Conservation (phyloP, 2,888 invertebrate species). For the Drosophila nigritarsus region DNA sequence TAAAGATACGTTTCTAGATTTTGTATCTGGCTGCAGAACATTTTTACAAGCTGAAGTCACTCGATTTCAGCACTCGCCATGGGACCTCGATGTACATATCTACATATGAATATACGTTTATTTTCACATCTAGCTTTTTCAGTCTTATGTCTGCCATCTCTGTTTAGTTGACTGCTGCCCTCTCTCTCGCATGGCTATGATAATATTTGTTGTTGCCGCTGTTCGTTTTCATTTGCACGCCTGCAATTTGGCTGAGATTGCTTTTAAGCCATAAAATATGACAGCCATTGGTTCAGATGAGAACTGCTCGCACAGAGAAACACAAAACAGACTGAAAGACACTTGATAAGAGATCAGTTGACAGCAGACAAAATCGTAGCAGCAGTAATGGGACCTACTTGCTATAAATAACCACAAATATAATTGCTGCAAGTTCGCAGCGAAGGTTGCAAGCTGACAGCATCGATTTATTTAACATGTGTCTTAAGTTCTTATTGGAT, state of each 20-base stretch:
- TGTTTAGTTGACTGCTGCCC: slow-evolving; percentile 18
- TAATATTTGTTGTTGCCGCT: slow-evolving; percentile 32
- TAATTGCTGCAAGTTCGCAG: not conserved
- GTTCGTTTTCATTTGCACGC: slow-evolving; percentile 33
- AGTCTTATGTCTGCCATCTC: slow-evolving; percentile 6
- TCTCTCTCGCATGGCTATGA: slow-evolving; percentile 14
- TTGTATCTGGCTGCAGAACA: slow-evolving; percentile 34
- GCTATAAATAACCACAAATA: not conserved
- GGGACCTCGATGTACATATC: slow-evolving; percentile 1
- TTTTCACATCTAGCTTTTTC: not conserved
- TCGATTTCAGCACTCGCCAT: slow-evolving; percentile 8
- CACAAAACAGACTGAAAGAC: not conserved
- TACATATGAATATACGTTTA: not conserved
- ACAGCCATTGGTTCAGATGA: slow-evolving; percentile 28
- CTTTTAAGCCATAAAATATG: slow-evolving; percentile 40
- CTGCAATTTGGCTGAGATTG: slow-evolving; percentile 47
- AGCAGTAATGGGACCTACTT: not conserved
- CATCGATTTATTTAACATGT: not conserved
- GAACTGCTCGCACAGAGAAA: not conserved
- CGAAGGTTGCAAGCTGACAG: not conserved
- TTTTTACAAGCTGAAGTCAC: slow-evolving; percentile 58
- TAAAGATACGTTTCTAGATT: slow-evolving; percentile 30
- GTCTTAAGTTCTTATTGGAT: not conserved
- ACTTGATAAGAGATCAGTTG: not conserved
- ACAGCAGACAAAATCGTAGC: not conserved